Percentiles rank a stretch among this genome's conserved stretches.
Conservation (phyloP, 2,888 invertebrate genomes). For the Asteroscopus sphinx region DNA sequence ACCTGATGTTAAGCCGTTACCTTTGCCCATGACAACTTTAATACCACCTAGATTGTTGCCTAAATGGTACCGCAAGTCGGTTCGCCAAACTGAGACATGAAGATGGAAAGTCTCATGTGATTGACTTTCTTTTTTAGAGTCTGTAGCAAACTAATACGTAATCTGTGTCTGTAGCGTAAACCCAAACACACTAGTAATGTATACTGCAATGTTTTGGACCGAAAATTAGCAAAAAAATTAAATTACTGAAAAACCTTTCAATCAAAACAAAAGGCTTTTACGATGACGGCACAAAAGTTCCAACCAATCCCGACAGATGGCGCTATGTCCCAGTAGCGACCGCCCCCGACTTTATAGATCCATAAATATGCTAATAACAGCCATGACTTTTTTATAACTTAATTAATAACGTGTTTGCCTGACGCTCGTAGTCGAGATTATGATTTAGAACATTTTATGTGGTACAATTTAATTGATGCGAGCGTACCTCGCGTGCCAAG, state of each 20-base stretch:
- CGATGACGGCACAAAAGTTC: constrained; percentile 11
- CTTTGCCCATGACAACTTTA: too few relatives aligned
- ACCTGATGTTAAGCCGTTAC: too few relatives aligned
- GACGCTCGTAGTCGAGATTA: constrained; percentile 75
- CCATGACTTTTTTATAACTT: constrained; percentile 88
- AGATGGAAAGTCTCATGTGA: too few relatives aligned
- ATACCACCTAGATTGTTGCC: too few relatives aligned
- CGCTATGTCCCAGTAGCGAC: constrained; percentile 38
- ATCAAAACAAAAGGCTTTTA: not conserved
- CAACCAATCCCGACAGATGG: constrained; percentile 42
- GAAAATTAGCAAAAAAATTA: not conserved
- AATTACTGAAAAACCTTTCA: not conserved
- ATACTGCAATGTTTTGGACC: too few relatives aligned
- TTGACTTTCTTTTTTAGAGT: too few relatives aligned
- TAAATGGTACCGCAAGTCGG: too few relatives aligned
- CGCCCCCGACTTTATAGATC: constrained; percentile 71
- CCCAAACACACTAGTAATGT: too few relatives aligned
- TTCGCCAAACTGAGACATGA: too few relatives aligned
- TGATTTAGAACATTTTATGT: constrained; percentile 86
- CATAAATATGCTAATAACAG: constrained; percentile 87
- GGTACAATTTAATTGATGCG: constrained; percentile 85
- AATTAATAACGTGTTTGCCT: constrained; percentile 86
- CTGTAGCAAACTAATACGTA: too few relatives aligned
- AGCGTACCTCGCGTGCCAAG: constrained; percentile 76
- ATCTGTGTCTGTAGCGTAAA: too few relatives aligned